A percentile compares a stretch with the other conserved stretches of the same genome.
Conservation (phyloP, 2,888 invertebrate genomes). For the Dolichopus griseipennis region DNA sequence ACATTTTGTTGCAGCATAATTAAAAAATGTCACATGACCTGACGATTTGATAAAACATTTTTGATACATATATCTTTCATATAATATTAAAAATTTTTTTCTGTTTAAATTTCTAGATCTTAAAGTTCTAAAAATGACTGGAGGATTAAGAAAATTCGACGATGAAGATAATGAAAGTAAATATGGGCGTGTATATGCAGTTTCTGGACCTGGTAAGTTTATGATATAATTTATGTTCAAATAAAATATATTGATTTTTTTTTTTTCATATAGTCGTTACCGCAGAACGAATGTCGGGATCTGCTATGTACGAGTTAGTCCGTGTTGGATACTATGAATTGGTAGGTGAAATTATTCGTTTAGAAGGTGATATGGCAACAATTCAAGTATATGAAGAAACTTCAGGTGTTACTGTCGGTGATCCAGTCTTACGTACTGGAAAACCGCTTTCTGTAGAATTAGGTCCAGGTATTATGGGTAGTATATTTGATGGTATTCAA, state of each 20-base stretch:
- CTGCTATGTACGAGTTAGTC: slow-evolving; percentile 99
- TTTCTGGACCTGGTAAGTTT: slow-evolving; percentile 87
- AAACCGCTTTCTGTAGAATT: slow-evolving; percentile 98
- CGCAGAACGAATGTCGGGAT: slow-evolving; percentile 97
- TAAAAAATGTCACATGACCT: too few species aligned
- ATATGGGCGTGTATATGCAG: slow-evolving; percentile 94
- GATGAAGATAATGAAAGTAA: slow-evolving; percentile 79
- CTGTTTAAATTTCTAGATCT: too few species aligned
- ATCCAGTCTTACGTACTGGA: slow-evolving; percentile 96
- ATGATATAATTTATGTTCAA: neutral
- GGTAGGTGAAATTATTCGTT: slow-evolving; percentile 98
- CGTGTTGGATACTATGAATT: slow-evolving; percentile 96
- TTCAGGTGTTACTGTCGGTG: slow-evolving; percentile 98
- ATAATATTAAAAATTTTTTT: too few species aligned
- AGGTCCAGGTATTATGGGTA: slow-evolving; percentile 97
- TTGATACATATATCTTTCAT: too few species aligned
- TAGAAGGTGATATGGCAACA: slow-evolving; percentile 99
- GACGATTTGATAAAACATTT: too few species aligned
- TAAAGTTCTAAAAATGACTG: neutral
- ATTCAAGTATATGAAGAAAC: slow-evolving; percentile 97
- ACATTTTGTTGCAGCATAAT: too few species aligned
- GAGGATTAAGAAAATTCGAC: slow-evolving; percentile 56
- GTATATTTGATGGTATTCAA: slow-evolving; percentile 99
- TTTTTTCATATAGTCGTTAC: slow-evolving; percentile 73
- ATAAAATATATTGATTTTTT: slow-evolving; percentile 1